Evolutionary conservation across 1,140 invertebrate species (phyloP), one percentile per base, ranked within the genome.

Genomic region (Saccostrea glomerata): DNA sequence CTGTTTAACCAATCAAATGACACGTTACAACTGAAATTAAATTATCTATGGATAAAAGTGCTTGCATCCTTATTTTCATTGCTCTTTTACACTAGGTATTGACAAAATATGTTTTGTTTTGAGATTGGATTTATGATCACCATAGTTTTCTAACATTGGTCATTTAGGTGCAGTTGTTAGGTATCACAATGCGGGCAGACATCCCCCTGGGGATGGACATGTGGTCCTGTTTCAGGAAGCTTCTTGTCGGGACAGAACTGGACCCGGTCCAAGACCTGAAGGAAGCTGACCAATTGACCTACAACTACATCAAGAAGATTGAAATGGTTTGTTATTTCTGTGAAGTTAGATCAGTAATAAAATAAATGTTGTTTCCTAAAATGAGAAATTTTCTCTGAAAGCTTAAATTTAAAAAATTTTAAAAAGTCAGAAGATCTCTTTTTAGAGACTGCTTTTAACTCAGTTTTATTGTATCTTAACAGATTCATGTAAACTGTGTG

Each of bases 141-240:
- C 13, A 17, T 60, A 60, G 58, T 60, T 60, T 4, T 17, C 12
- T 60, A 20, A 20, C 13, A 60, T 60, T 60, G 58, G 58, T 60
- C 13, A 20, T 60, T 17, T 60, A 17, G 9, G 58, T 63, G 58
- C 89, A 95, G 94, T 87, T 95, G 83, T 89, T 95, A 30, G 95
- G 94, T 5, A 94, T 95, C 36, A 94, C 95, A 5, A 91, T 95
- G 20, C 56, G 95, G 82, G 94, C 95, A n/a, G 95, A 95, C 87
- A 95, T 95, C 84, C 95, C 95, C 0, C 88, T 95, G 23, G 94
- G 94, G 15, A 88, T 95, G 63, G 93, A 95, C 86, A 88, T 95
- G 17, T 89, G 95, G 56, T 89, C 91, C 11, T 89, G 91, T 17
- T 92, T 94, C 73, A 95, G 95, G 95, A 94, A 95, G 85, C 90